phyloP scores from a whole-genome alignment of 1,140 invertebrate genomes.

The Cardiocondyla obscurior region DNA sequence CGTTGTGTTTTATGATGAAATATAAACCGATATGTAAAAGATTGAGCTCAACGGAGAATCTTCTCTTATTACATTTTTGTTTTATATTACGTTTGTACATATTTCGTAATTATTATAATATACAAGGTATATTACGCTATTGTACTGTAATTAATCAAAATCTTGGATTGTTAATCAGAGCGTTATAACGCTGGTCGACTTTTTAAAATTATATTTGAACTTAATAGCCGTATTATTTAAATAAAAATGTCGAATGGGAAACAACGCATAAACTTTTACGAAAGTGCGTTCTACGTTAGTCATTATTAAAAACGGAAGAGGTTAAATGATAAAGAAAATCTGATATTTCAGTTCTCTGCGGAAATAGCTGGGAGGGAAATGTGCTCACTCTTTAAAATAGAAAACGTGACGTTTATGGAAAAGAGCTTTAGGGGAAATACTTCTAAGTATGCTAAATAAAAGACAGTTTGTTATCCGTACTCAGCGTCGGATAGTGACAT shows the following conservation, averaged over 20 bases:
- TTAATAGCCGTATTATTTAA: neutral
- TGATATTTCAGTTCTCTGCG: neutral
- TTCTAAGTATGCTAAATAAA: neutral
- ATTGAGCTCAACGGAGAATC: too few relatives aligned
- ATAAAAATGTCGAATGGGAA: neutral
- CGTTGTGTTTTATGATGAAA: too few relatives aligned
- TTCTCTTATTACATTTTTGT: too few relatives aligned
- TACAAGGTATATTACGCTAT: too few relatives aligned
- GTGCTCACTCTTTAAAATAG: neutral
- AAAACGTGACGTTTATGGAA: constrained; percentile 7
- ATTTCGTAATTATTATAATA: too few relatives aligned
- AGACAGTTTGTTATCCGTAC: neutral
- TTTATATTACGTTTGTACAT: too few relatives aligned
- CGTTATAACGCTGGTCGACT: too few relatives aligned
- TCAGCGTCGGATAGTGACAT: neutral
- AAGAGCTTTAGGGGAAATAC: neutral
- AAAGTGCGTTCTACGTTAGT: neutral
- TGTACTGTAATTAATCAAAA: too few relatives aligned
- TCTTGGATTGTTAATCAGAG: too few relatives aligned
- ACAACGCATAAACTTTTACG: neutral
- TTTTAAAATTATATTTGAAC: neutral
- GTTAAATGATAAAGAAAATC: neutral
- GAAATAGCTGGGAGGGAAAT: neutral
- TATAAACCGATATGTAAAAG: too few relatives aligned
- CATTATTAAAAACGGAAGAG: neutral